Evolutionary conservation across 1,140 invertebrate species (phyloP).

Genomic region (Bombus fervidus): DNA sequence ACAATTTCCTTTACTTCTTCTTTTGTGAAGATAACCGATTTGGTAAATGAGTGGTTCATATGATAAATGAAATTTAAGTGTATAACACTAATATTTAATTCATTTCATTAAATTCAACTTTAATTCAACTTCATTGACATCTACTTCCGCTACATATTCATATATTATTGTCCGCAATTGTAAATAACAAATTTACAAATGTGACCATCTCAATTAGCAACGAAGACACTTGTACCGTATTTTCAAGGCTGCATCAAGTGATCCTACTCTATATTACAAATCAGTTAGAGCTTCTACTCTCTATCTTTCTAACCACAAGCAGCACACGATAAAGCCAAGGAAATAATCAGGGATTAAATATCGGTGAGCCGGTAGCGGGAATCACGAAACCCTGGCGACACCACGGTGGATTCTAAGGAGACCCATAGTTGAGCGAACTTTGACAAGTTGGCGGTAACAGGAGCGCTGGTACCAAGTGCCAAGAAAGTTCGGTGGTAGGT

Average conservation of each 20-base stretch:
- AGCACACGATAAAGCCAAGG: neutral
- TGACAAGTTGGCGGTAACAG: constrained; percentile 68
- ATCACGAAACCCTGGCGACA: constrained; percentile 45
- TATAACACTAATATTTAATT: too few species aligned
- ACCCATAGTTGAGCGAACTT: constrained; percentile 59
- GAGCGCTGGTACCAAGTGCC: constrained; percentile 61
- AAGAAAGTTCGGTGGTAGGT: constrained; percentile 65
- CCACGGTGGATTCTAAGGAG: constrained; percentile 47
- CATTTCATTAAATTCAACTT: too few species aligned
- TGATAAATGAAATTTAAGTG: too few species aligned
- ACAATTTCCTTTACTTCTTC: too few species aligned
- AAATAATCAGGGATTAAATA: constrained; percentile 63
- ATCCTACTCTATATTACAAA: neutral
- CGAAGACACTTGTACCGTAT: too few species aligned
- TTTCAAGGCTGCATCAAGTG: neutral
- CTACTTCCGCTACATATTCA: too few species aligned
- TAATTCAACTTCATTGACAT: too few species aligned
- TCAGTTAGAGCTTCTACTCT: neutral
- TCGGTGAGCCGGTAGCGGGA: constrained; percentile 44
- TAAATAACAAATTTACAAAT: too few species aligned
- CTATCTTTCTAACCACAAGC: neutral
- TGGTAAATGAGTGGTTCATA: too few species aligned
- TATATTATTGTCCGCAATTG: too few species aligned
- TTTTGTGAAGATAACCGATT: too few species aligned
- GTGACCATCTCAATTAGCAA: too few species aligned